A percentile compares a stretch with the other conserved stretches of the same genome.
phyloP scores from a whole-genome alignment of 2,888 invertebrate species.

The Apamea anceps region DNA sequence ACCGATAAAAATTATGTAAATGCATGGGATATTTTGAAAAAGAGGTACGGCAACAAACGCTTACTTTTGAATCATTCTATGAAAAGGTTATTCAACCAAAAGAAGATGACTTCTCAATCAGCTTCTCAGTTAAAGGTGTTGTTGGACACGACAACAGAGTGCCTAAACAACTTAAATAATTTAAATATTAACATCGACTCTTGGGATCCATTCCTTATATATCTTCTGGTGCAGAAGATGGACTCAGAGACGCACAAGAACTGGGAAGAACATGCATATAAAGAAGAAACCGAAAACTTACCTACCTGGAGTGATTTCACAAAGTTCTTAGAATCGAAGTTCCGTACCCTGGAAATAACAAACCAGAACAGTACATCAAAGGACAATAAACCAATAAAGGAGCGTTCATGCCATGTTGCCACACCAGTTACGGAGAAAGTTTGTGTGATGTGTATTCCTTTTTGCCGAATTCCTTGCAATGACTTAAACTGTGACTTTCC shows the following conservation, averaged over 20 bases:
- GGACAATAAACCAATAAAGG: not conserved
- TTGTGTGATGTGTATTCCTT: too few relatives aligned
- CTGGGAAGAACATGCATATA: conserved; percentile 10
- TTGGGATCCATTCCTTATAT: conserved; percentile 1
- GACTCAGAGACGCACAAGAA: conserved; percentile 4
- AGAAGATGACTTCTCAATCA: too few relatives aligned
- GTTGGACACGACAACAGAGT: too few relatives aligned
- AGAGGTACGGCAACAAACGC: too few relatives aligned
- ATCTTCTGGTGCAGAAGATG: conserved; percentile 6
- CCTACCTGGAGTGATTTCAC: not conserved
- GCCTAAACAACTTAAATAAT: too few relatives aligned
- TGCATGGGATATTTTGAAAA: too few relatives aligned
- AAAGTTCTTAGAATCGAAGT: not conserved
- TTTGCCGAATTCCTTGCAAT: too few relatives aligned
- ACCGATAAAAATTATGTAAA: too few relatives aligned
- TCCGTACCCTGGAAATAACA: not conserved
- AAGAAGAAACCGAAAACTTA: not conserved
- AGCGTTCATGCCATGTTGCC: not conserved
- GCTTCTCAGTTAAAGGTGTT: too few relatives aligned
- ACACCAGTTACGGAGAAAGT: not conserved
- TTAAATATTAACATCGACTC: not conserved
- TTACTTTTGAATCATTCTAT: too few relatives aligned
- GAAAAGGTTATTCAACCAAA: too few relatives aligned
- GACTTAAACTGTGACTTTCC: too few relatives aligned
- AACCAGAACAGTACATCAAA: not conserved